Percentiles rank a stretch among this genome's conserved stretches.
Conservation (phyloP, 2,113 vertebrate species). For the Numenius arquata region DNA sequence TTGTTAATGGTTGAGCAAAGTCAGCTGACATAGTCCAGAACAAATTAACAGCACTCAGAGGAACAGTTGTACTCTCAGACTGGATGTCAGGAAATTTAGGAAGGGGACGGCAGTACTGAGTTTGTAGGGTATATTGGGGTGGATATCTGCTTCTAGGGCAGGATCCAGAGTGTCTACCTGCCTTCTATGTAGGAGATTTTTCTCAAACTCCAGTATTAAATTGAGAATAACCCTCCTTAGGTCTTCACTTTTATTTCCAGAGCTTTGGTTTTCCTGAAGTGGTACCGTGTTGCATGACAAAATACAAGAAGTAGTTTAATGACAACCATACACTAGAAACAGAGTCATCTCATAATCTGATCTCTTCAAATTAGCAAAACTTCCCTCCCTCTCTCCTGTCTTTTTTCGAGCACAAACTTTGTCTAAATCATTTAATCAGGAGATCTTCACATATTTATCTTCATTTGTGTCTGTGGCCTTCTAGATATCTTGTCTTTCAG, state of each 20-base stretch:
- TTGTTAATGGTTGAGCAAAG: background rate
- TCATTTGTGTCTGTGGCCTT: background rate
- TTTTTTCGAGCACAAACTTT: fast-evolving
- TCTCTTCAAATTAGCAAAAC: background rate
- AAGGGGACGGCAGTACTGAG: background rate
- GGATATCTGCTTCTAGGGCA: background rate
- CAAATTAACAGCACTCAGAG: background rate
- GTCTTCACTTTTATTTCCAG: background rate
- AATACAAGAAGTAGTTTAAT: background rate
- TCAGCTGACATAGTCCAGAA: background rate
- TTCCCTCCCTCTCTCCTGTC: background rate
- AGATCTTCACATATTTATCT: background rate
- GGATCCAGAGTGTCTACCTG: background rate
- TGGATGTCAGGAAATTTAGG: background rate
- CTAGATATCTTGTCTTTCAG: background rate
- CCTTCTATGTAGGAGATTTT: background rate
- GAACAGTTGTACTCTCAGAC: background rate
- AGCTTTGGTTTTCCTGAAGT: background rate
- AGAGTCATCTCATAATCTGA: background rate
- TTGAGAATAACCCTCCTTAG: background rate
- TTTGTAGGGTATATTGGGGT: background rate
- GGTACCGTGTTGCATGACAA: background rate
- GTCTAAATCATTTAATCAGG: background rate
- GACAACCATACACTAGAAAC: background rate
- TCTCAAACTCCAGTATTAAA: background rate